Evolutionary conservation across 2,888 invertebrate species (phyloP).

Genomic region (Platynereis dumerilii): DNA sequence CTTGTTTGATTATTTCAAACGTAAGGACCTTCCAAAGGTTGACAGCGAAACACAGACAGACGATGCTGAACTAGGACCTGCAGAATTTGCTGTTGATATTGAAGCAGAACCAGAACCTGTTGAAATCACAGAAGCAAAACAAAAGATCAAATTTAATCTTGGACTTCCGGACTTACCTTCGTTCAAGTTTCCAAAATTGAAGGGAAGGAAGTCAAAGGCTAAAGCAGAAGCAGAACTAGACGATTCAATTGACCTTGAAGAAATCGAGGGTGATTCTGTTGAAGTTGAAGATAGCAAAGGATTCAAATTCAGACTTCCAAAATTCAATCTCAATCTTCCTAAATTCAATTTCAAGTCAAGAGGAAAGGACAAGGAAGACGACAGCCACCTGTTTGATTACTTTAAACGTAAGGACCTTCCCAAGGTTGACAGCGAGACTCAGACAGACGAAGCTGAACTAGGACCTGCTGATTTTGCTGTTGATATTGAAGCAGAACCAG

Average conservation of each 20-base stretch:
- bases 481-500: background rate
- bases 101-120: background rate
- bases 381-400: no score
- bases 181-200: background rate
- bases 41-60: slow-evolving; percentile 5
- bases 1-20: no score
- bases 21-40: no score
- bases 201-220: background rate
- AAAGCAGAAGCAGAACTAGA: background rate
- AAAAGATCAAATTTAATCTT: no score
- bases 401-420: no score
- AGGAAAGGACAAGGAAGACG: no score
- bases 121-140: no score
- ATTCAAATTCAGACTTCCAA: no score
- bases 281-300: no score
- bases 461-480: background rate
- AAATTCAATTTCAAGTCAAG: no score
- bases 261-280: background rate
- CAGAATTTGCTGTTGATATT: slow-evolving; percentile 4
- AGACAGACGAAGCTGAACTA: background rate
- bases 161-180: no score
- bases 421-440: background rate
- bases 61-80: background rate
- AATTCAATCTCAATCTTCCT: no score
- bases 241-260: background rate